phyloP scores from a whole-genome alignment of 2,797 vertebrate genomes.

The Eurystomus glaucurus region DNA sequence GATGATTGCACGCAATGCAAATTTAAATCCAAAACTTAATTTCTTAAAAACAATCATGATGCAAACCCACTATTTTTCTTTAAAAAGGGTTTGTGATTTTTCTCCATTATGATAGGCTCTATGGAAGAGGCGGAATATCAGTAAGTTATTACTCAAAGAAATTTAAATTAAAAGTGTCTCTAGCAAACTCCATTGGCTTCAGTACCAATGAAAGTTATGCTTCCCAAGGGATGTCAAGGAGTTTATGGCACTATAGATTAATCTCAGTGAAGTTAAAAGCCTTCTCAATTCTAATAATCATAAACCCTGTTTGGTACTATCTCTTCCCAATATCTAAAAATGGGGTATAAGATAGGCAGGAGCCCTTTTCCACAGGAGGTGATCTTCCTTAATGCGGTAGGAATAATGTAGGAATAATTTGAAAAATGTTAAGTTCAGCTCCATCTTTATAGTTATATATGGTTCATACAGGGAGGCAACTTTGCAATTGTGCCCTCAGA shows the following conservation, averaged over 20 bases:
- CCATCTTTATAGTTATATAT: neutral
- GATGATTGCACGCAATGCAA: neutral
- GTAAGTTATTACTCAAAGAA: neutral
- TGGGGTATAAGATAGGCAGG: neutral
- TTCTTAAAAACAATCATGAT: neutral
- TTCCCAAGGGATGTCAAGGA: neutral
- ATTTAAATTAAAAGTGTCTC: neutral
- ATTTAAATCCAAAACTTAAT: neutral
- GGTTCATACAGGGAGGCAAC: neutral
- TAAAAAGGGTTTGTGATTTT: neutral
- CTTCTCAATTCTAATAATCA: neutral
- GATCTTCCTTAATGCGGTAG: neutral
- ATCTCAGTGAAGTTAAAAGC: neutral
- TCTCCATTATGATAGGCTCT: neutral
- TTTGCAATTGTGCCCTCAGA: neutral
- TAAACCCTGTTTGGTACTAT: neutral
- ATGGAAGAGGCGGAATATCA: neutral
- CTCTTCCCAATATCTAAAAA: neutral
- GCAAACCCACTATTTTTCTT: neutral
- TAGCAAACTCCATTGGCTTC: neutral
- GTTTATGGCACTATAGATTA: neutral
- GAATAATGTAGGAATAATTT: neutral
- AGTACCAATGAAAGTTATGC: neutral
- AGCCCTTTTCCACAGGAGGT: neutral
- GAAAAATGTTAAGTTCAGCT: neutral